These are phyloP conservation scores for Cathartes aura DNA, from an alignment of 2,113 vertebrate genomes.

Conservation along the genomic window DNA sequence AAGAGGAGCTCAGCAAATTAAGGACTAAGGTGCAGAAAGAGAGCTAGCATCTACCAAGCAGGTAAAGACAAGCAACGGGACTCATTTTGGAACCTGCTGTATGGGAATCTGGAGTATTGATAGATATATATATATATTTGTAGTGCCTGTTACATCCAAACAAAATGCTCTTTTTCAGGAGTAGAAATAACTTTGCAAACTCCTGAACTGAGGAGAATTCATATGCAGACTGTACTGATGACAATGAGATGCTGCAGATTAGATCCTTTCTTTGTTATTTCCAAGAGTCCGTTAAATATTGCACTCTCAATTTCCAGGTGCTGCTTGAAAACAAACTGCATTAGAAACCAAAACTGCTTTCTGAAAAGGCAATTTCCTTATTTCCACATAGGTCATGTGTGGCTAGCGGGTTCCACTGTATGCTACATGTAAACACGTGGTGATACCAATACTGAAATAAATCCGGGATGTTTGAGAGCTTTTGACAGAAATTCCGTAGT, in stretches of 20 bases:
- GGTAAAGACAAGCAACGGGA: not conserved
- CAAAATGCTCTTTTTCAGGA: not conserved
- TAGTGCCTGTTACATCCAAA: conserved; percentile 27
- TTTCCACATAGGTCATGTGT: not conserved
- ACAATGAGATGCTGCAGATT: conserved; percentile 22
- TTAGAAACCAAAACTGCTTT: conserved; percentile 17
- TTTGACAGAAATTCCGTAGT: not conserved
- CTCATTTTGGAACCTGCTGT: not conserved
- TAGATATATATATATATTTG: not conserved
- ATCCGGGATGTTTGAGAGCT: not conserved
- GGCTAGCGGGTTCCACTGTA: not conserved
- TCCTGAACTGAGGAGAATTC: not conserved
- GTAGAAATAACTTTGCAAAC: not conserved
- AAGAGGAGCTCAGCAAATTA: conserved; percentile 88
- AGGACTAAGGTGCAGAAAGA: conserved; percentile 84
- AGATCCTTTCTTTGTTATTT: not conserved
- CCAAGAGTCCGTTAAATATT: not conserved
- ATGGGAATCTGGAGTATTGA: not conserved
- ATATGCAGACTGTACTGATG: not conserved
- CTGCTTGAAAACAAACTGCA: conserved; percentile 15
- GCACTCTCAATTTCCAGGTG: conserved; percentile 42
- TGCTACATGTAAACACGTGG: not conserved
- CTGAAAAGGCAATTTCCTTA: not conserved
- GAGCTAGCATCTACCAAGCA: conserved; percentile 63
- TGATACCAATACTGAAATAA: not conserved